A percentile compares a stretch with the other conserved stretches of the same genome.
These are phyloP conservation scores for Tachyglossus aculeatus DNA, from an alignment of 2,797 vertebrate genomes.

Conservation along the genomic window DNA sequence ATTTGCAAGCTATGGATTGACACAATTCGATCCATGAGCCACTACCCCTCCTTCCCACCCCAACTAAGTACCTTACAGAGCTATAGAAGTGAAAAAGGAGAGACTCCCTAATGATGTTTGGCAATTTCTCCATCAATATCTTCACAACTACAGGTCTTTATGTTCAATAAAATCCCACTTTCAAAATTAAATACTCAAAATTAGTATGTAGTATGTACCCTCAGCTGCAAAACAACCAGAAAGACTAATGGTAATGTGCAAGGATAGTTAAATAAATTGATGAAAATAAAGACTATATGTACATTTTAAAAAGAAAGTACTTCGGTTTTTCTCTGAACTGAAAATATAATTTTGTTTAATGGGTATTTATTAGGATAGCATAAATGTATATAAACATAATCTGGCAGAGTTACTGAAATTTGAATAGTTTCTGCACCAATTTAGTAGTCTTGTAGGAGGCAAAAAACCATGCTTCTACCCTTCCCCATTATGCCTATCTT, in stretches of 20 bases:
- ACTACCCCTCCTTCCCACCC: background rate
- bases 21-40: background rate
- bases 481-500: too few species aligned
- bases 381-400: slow-evolving; percentile 2
- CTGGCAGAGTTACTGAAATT: slow-evolving; percentile 2
- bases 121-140: background rate
- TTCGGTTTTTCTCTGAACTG: background rate
- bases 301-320: background rate
- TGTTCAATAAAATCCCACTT: background rate
- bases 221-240: background rate
- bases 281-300: slow-evolving; percentile 8
- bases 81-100: background rate
- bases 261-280: background rate
- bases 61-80: background rate
- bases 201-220: slow-evolving; percentile 5
- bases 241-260: background rate
- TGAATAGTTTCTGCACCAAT: slow-evolving; percentile 8
- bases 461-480: background rate
- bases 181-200: slow-evolving; percentile 17
- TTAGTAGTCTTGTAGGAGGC: background rate
- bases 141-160: background rate
- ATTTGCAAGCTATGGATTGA: background rate
- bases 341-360: background rate
- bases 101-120: background rate
- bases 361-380: background rate